These are phyloP conservation scores for Portunus trituberculatus DNA, from an alignment of 1,140 invertebrate species.

Conservation along the genomic window DNA sequence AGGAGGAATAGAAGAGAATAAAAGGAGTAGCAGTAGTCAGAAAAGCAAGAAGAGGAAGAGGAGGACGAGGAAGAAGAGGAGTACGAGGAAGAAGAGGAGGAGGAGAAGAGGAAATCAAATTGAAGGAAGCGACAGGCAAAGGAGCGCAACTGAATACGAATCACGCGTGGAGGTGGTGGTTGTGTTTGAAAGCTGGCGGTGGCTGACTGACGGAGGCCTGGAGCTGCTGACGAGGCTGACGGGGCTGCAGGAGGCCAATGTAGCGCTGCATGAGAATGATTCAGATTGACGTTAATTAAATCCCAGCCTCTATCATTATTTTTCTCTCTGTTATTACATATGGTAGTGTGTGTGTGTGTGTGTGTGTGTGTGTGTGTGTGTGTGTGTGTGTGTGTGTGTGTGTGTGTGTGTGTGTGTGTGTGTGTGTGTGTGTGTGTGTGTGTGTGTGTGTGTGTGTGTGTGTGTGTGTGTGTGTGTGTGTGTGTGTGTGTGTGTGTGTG, in stretches of 20 bases:
- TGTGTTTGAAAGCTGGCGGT: background rate
- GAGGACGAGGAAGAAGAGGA: background rate
- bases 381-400: background rate
- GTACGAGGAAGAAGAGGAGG: too few relatives aligned
- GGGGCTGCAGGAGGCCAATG: background rate
- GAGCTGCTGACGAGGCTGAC: background rate
- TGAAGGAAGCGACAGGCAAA: background rate
- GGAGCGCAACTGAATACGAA: too few relatives aligned
- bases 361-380: too few relatives aligned
- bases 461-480: background rate
- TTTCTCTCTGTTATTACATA: background rate
- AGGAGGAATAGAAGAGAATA: background rate
- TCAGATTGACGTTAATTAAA: background rate
- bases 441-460: slow-evolving; percentile 33
- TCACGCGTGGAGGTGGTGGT: background rate
- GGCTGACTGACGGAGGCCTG: background rate
- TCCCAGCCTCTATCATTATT: background rate
- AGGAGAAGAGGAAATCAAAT: background rate
- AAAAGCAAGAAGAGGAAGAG: background rate
- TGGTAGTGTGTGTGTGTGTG: too few relatives aligned
- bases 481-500: too few relatives aligned
- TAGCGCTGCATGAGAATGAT: background rate
- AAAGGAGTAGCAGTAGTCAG: background rate
- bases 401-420: slow-evolving; percentile 22
- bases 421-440: slow-evolving; percentile 27